Base-by-base conservation (phyloP, 2,113 vertebrate species). In the Philantomba maxwellii region DNA sequence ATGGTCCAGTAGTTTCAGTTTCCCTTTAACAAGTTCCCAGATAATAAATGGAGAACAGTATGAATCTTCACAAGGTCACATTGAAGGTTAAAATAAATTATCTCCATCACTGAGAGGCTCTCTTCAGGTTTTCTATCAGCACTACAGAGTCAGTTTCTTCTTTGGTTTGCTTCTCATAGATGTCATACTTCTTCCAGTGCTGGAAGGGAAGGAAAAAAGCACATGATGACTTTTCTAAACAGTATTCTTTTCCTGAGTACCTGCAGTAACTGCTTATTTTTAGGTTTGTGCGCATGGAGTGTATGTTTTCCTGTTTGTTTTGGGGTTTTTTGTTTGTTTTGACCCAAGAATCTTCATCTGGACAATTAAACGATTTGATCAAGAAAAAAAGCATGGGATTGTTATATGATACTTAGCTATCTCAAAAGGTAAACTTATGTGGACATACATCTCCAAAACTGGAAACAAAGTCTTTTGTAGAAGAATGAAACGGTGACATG, bases 111-210 rank as follows among this genome's bases (percentile, higher is more conserved):
- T 90, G 96, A 91, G 96, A 75, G 26, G 57, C 91, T 97, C 80
- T 97, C 95, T 98, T 98, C 88, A 97, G 96, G 88, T 97, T 98
- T 98, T 98, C 97, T 53, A 98, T 97, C 88, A 98, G 97, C 85
- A 98, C 97, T 28, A 98, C 96, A 51, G 97, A 96, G 60, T 98
- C 97, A 12, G 97, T 98, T 94, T 98, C 98, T 93, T 98, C 97
- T 97, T 96, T 98, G 85, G 91, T 96, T 94, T 98, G 97, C 94
- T 98, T 98, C 93, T 98, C 98, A 81, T 93, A 97, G 86, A 98
- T 98, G 94, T 98, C 97, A 13, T 97, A 98, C 53, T 97, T 98
- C 91, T 97, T 98, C 98, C 97, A 98, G 77, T 97, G 97, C 98
- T 98, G 49, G 55, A 95, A 95, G 39, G 53, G 58, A 94, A 43